Percentiles rank a stretch among this genome's conserved stretches.
phyloP scores from a whole-genome alignment of 2,113 vertebrate genomes.

The Sceloporus tristichus region DNA sequence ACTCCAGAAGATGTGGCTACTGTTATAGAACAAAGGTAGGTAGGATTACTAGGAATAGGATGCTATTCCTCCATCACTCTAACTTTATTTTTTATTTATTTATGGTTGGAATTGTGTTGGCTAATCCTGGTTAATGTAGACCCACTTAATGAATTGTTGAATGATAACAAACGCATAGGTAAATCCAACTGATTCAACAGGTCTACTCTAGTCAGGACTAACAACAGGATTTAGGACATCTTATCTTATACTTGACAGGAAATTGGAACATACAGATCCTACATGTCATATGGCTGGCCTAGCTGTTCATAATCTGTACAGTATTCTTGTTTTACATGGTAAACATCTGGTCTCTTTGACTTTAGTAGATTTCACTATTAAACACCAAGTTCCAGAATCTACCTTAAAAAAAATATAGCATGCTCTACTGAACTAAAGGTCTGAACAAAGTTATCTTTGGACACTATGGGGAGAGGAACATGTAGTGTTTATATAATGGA shows the following conservation, averaged over 20 bases:
- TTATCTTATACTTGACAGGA: neutral
- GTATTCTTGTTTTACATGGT: neutral
- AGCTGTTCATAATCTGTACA: neutral
- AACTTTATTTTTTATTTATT: too few relatives aligned
- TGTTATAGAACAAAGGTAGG: neutral
- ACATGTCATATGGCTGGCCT: neutral
- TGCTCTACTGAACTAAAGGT: conserved; percentile 15
- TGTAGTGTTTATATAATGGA: conserved; percentile 25
- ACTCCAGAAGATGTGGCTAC: neutral
- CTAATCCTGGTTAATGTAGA: too few relatives aligned
- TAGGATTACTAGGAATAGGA: neutral
- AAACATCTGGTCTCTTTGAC: neutral
- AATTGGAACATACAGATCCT: conserved; percentile 7
- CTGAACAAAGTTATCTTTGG: conserved; percentile 14
- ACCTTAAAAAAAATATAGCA: neutral
- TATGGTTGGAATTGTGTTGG: too few relatives aligned
- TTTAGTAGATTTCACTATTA: neutral
- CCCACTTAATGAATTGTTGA: too few relatives aligned
- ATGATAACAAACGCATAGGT: too few relatives aligned
- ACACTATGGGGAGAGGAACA: conserved; percentile 28
- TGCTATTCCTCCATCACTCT: neutral
- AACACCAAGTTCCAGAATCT: conserved; percentile 7
- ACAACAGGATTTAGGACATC: too few relatives aligned
- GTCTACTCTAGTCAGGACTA: too few relatives aligned
- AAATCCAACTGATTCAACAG: too few relatives aligned